These are phyloP conservation scores for Vireo griseus DNA, from an alignment of 2,797 vertebrate genomes.

Conservation along the genomic window DNA sequence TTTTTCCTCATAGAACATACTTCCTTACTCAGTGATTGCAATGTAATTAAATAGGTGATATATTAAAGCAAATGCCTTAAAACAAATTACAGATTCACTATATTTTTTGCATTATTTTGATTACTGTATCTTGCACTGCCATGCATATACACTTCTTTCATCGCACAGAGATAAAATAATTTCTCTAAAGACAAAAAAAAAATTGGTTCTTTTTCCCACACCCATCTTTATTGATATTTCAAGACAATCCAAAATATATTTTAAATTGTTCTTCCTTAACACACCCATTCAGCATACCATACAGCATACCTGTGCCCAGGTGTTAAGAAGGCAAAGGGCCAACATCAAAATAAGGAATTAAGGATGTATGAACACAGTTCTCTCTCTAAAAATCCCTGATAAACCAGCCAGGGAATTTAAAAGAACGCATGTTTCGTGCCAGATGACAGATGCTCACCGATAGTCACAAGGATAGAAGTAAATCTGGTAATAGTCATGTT, in stretches of 20 bases:
- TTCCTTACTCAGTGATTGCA: background rate
- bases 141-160: background rate
- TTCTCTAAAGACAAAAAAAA: background rate
- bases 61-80: background rate
- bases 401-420: background rate
- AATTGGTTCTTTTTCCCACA: background rate
- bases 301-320: background rate
- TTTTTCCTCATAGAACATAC: background rate
- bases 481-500: conserved; percentile 25
- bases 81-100: background rate
- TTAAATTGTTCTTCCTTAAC: background rate
- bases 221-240: background rate
- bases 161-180: background rate
- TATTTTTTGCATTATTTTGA: background rate
- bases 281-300: background rate
- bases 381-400: background rate
- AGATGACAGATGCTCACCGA: background rate
- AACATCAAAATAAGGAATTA: background rate
- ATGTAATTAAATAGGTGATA: background rate
- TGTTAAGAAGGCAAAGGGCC: background rate
- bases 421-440: background rate
- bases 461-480: background rate
- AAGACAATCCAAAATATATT: background rate
- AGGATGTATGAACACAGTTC: background rate
- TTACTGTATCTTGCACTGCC: background rate